These are phyloP conservation scores for Tauraco erythrolophus DNA, from an alignment of 2,113 vertebrate genomes.

Conservation along the genomic window DNA sequence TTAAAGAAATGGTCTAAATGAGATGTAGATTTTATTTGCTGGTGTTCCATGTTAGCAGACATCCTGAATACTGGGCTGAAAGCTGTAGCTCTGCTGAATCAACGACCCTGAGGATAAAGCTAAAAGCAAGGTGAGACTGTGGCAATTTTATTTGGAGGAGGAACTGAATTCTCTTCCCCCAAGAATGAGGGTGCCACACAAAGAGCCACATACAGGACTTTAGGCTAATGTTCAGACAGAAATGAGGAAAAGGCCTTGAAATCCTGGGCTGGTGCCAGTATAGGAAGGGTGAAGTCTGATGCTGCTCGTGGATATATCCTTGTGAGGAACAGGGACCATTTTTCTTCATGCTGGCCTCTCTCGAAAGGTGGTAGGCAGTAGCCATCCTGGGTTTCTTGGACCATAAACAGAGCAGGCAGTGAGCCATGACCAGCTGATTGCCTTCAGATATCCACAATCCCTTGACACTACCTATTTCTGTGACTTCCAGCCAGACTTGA, in stretches of 20 bases:
- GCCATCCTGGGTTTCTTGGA: not conserved
- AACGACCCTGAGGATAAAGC: not conserved
- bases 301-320: not conserved
- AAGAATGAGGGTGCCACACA: not conserved
- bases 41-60: not conserved
- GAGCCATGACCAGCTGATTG: fast-evolving
- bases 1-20: not conserved
- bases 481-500: not conserved
- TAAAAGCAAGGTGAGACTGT: not conserved
- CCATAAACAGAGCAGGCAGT: not conserved
- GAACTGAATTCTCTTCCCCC: not conserved
- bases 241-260: not conserved
- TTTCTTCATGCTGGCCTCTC: fast-evolving
- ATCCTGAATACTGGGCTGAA: not conserved
- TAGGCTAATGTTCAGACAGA: not conserved
- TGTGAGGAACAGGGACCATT: not conserved
- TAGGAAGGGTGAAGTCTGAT: not conserved
- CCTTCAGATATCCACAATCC: not conserved
- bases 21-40: not conserved
- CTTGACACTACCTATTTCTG: no score
- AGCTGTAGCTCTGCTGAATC: not conserved
- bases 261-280: not conserved
- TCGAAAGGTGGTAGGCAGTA: fast-evolving
- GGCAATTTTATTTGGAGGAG: not conserved
- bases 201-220: fast-evolving